phyloP scores from a whole-genome alignment of 2,797 vertebrate genomes.

The Notoglanidium macrostoma region DNA sequence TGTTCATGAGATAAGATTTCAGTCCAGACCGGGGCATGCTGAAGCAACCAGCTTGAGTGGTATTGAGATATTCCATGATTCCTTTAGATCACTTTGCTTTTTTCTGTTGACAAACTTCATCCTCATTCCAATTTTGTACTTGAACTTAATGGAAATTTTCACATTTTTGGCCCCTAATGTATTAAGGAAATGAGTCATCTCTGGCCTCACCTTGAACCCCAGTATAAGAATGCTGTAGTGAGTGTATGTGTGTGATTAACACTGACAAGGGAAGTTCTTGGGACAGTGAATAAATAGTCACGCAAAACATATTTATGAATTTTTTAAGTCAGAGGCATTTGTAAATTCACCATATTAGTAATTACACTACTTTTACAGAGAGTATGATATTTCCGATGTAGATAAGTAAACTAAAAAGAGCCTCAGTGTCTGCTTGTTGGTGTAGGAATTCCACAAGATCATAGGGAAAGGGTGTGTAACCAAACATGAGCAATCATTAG shows the following conservation, averaged over 20 bases:
- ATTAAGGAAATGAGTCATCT: background rate
- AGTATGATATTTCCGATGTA: background rate
- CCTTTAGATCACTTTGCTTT: background rate
- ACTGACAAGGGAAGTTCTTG: background rate
- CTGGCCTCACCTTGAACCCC: background rate
- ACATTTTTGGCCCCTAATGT: background rate
- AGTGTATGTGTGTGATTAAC: background rate
- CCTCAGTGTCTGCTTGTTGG: background rate
- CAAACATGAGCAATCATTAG: background rate
- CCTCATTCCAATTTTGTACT: background rate
- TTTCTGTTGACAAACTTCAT: slow-evolving; percentile 5
- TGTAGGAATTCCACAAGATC: background rate
- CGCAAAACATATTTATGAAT: background rate
- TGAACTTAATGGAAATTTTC: background rate
- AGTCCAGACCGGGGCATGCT: background rate
- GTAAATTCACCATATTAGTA: background rate
- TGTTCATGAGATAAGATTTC: slow-evolving; percentile 49
- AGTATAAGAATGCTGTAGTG: background rate
- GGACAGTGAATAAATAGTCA: background rate
- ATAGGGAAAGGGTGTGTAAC: background rate
- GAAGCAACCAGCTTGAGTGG: slow-evolving; percentile 1
- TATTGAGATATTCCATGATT: background rate
- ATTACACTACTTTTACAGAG: background rate
- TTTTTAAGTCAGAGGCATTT: background rate
- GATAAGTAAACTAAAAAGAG: background rate